phyloP scores from a whole-genome alignment of 2,888 invertebrate species.

The Synanthedon formicaeformis region DNA sequence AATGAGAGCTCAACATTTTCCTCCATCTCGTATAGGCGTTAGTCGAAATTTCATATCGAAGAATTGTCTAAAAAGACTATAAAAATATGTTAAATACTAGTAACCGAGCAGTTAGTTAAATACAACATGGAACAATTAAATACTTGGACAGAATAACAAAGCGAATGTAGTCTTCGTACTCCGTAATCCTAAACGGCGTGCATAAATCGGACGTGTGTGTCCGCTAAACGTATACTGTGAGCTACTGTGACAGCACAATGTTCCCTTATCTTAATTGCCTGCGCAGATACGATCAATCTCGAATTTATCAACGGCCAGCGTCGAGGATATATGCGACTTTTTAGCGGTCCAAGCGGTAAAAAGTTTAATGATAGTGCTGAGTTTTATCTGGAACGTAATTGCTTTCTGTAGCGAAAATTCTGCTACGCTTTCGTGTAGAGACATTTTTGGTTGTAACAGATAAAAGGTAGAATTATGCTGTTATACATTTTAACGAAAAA shows the following conservation, averaged over 20 bases:
- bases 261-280: constrained; percentile 65
- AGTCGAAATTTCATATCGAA: too few species aligned
- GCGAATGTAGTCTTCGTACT: background rate
- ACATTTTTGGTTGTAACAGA: too few species aligned
- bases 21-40: too few species aligned
- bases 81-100: too few species aligned
- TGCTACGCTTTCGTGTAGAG: too few species aligned
- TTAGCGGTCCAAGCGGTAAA: constrained; percentile 35
- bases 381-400: background rate
- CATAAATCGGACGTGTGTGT: constrained; percentile 41
- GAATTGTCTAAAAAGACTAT: too few species aligned
- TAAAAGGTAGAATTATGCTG: too few species aligned
- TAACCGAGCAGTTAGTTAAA: too few species aligned
- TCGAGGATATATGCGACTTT: constrained; percentile 22
- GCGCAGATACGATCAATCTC: constrained; percentile 48
- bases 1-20: too few species aligned
- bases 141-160: background rate
- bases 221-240: constrained; percentile 42
- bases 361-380: constrained; percentile 41
- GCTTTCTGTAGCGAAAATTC: background rate
- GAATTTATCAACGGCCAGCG: constrained; percentile 29
- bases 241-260: constrained; percentile 47
- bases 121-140: background rate
- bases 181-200: constrained; percentile 22
- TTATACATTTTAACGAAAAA: too few species aligned